phyloP scores from a whole-genome alignment of 2,888 invertebrate species.

The Sussaba pulchella region DNA sequence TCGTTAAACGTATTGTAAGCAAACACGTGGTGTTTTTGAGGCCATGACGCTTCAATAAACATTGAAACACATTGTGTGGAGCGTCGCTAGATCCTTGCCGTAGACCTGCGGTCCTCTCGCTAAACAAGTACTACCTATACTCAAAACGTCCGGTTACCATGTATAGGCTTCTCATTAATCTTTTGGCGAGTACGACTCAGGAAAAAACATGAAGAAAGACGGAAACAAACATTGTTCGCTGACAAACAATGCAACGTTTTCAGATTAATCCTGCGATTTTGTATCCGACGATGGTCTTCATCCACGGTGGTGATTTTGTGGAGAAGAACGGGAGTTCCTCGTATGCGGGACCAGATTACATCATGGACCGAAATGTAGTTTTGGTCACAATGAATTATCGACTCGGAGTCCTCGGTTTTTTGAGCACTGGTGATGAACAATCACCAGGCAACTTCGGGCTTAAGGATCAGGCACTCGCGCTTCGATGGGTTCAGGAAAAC shows the following conservation, averaged over 20 bases:
- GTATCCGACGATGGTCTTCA: slow-evolving; percentile 72
- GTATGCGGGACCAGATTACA: slow-evolving; percentile 66
- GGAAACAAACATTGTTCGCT: too few species aligned
- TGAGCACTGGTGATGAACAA: slow-evolving; percentile 70
- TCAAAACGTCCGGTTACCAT: too few species aligned
- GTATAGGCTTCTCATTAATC: too few species aligned
- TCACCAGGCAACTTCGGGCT: slow-evolving; percentile 72
- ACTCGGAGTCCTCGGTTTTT: slow-evolving; percentile 71
- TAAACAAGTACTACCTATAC: too few species aligned
- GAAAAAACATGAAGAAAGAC: too few species aligned
- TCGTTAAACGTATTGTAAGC: too few species aligned
- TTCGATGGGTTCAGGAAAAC: slow-evolving; percentile 70
- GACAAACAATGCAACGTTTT: not conserved
- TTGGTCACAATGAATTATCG: slow-evolving; percentile 74
- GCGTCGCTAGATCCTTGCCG: too few species aligned
- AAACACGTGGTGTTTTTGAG: too few species aligned
- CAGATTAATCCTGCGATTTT: slow-evolving; percentile 53
- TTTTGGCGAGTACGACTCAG: not conserved
- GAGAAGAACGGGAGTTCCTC: slow-evolving; percentile 55
- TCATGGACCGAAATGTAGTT: slow-evolving; percentile 72
- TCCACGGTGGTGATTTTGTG: slow-evolving; percentile 70
- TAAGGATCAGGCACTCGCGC: slow-evolving; percentile 71
- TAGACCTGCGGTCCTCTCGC: too few species aligned
- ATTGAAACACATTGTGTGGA: too few species aligned
- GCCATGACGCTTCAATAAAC: too few species aligned